A percentile compares a stretch with the other conserved stretches of the same genome.
These are phyloP conservation scores for Hydropsyche betteni DNA, from an alignment of 2,888 invertebrate species.

Conservation along the genomic window DNA sequence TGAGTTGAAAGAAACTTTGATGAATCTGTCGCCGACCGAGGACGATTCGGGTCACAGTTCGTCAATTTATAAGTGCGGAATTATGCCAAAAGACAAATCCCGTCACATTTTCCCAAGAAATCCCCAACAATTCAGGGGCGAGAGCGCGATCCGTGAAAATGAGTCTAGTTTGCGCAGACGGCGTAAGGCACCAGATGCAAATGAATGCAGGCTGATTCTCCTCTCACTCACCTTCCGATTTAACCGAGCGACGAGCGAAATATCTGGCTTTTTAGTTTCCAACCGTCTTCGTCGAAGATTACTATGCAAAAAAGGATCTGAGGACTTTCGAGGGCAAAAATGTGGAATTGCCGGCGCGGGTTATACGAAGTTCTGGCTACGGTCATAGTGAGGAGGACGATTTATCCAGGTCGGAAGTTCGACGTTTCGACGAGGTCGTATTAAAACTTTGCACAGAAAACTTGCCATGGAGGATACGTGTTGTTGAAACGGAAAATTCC, in stretches of 20 bases:
- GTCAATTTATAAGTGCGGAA: no score
- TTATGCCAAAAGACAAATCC: no score
- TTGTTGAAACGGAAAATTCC: neutral
- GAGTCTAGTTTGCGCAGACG: conserved; percentile 16
- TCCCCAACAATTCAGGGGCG: neutral
- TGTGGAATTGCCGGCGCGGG: neutral
- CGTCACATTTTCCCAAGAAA: no score
- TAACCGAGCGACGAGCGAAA: conserved; percentile 6
- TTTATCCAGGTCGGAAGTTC: conserved; percentile 11
- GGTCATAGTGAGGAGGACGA: conserved; percentile 12
- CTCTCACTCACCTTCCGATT: conserved; percentile 25
- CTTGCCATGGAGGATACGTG: neutral
- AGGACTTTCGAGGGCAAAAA: neutral
- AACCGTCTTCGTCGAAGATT: neutral
- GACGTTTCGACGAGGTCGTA: conserved; percentile 7
- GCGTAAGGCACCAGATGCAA: conserved; percentile 37
- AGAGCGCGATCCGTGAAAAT: conserved; percentile 12
- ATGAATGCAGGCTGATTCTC: conserved; percentile 37
- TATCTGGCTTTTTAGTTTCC: conserved; percentile 5
- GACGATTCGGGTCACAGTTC: no score
- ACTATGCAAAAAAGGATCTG: conserved; percentile 28
- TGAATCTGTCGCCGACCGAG: no score
- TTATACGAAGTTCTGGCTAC: neutral
- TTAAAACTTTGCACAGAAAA: conserved; percentile 10
- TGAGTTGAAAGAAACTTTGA: no score